Evolutionary conservation across 2,888 invertebrate species (phyloP).

Genomic region (Trissoscelio sp.): DNA sequence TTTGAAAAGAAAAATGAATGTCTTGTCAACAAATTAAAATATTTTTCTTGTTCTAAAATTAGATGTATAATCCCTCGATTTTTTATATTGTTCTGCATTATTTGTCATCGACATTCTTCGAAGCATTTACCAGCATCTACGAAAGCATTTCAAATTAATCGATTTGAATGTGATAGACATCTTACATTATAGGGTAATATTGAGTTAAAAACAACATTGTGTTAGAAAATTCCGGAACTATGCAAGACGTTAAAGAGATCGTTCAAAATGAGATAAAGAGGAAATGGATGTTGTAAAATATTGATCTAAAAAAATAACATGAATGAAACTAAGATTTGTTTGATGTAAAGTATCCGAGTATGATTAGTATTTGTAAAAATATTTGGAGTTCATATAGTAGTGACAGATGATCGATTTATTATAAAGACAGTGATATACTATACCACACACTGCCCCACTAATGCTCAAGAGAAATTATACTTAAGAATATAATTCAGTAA

Average conservation of each 20-base stretch:
- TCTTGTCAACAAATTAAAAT: conserved; percentile 20
- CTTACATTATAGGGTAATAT: conserved; percentile 4
- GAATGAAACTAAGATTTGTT: conserved; percentile 26
- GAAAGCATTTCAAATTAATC: conserved; percentile 33
- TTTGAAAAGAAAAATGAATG: conserved; percentile 16
- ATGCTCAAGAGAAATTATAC: conserved; percentile 21
- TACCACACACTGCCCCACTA: conserved; percentile 9
- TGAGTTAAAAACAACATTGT: conserved; percentile 39
- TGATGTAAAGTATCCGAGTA: conserved; percentile 9
- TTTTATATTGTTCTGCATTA: conserved; percentile 17
- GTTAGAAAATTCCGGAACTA: neutral
- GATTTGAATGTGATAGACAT: conserved; percentile 18
- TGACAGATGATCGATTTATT: conserved; percentile 48
- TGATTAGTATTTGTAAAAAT: conserved; percentile 35
- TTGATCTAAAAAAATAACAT: conserved; percentile 7
- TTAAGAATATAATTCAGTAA: conserved; percentile 15
- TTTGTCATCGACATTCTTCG: conserved; percentile 28
- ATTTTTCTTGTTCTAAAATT: conserved; percentile 1
- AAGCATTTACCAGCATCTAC: conserved; percentile 9
- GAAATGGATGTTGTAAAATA: conserved; percentile 3
- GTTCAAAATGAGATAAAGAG: conserved; percentile 16
- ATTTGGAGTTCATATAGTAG: conserved; percentile 5
- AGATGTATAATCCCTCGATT: neutral
- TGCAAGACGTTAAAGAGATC: conserved; percentile 14
- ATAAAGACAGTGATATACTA: conserved; percentile 26